Conservation (phyloP, 2,888 invertebrate species). For the Rhingia campestris region DNA sequence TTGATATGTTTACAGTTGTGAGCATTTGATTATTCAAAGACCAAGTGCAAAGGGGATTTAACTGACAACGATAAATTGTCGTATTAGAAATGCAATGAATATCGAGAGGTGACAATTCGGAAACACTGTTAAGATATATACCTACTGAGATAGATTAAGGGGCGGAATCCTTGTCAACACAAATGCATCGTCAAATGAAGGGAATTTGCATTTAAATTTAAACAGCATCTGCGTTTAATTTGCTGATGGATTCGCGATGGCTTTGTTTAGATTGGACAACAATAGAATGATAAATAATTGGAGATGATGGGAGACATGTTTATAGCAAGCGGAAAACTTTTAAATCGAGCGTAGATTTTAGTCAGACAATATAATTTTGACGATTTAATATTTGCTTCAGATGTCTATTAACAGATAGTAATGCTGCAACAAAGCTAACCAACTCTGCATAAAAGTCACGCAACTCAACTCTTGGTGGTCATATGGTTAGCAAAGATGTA, state of each 20-base stretch:
- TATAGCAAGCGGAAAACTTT: no score
- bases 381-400: no score
- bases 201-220: conserved; percentile 51
- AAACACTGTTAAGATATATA: conserved; percentile 8
- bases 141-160: conserved; percentile 1
- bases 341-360: no score
- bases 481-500: no score
- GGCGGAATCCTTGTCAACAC: conserved; percentile 9
- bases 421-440: no score
- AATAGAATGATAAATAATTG: no score
- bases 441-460: no score
- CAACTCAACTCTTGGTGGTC: no score
- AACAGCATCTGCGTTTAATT: conserved; percentile 8
- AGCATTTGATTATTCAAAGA: conserved; percentile 36
- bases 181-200: conserved; percentile 20
- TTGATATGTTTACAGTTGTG: conserved; percentile 43
- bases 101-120: conserved; percentile 37
- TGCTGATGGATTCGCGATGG: not conserved
- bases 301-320: no score
- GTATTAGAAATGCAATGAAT: conserved; percentile 9
- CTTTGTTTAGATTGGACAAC: no score
- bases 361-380: no score
- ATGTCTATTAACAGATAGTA: no score
- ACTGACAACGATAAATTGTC: conserved; percentile 52
- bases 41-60: conserved; percentile 55